Base-by-base conservation (phyloP, 2,113 vertebrate genomes). In the Ophthalmolycus amberensis region DNA sequence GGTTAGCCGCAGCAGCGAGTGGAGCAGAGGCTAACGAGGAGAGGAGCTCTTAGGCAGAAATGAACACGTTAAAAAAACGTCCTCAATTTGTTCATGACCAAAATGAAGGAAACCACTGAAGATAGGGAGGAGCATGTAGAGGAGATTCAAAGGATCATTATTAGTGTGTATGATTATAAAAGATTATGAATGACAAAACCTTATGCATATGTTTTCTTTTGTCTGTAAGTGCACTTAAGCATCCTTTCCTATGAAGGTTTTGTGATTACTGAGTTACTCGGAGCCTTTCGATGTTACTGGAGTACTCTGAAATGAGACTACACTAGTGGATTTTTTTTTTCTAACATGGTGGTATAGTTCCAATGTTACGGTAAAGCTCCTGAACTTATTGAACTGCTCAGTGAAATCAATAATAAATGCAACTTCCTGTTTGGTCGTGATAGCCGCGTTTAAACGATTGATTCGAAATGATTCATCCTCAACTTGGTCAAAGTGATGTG, bases 181-280 rank as follows among this genome's bases (percentile, higher is more conserved):
- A 54, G 1, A 54, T 29, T 20, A 3, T 68, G 7, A 71, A 32
- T 42, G 72, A 42, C 6, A 42, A 65, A 67, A 50, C 62, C n/a
- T 4, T 29, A 18, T 73, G 54, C 46, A 44, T 25, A n/a, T 1
- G 2, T 40, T 40, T 44, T 58, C 6, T n/a, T 71, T 71, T 37
- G 1, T 29, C 1, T 48, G 11, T 54, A 60, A 48, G 32, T 76
- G 77, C 74, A 85, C 83, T 85, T 76, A 69, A 80, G 5, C 34
- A 27, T 38, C 74, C 14, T 60, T 20, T 15, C 52, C 46, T 38
- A 9, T 63, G 9, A 27, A 67, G 46, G 42, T 38, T 54, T 29
- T 68, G 40, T 29, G 50, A 60, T 22, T 9, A 15, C 66, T 71
- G 50, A 20, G 27, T 54, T 65, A 64, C 56, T 75, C 42, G 25